A percentile compares a stretch with the other conserved stretches of the same genome.
These are phyloP conservation scores for Orthosia gracilis DNA, from an alignment of 2,888 invertebrate species.

Conservation along the genomic window DNA sequence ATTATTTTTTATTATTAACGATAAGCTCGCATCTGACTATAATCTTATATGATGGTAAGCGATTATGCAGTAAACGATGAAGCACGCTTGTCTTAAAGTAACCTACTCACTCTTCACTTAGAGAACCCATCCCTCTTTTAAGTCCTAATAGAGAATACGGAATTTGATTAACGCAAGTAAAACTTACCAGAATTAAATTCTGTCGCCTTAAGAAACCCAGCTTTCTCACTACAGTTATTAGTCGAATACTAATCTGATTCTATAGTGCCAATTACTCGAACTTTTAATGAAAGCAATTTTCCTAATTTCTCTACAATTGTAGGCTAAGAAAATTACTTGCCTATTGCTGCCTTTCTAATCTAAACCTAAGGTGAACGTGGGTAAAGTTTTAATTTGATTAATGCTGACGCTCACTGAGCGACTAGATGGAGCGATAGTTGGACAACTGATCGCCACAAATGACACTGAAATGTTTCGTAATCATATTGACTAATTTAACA, in stretches of 20 bases:
- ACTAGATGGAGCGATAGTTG: rapidly evolving
- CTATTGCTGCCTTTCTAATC: constrained; percentile 6
- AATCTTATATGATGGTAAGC: too few species aligned
- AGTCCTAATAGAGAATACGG: too few species aligned
- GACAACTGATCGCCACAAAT: neutral
- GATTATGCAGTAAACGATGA: too few species aligned
- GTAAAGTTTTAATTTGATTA: constrained; percentile 1
- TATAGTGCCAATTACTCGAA: constrained; percentile 22
- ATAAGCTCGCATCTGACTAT: too few species aligned
- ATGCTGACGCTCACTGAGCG: neutral
- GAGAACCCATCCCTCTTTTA: too few species aligned
- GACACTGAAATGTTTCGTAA: neutral
- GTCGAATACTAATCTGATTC: neutral
- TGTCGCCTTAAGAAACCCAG: neutral
- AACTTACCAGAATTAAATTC: neutral
- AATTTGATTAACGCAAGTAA: too few species aligned
- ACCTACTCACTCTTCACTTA: too few species aligned
- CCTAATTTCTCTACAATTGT: constrained; percentile 18
- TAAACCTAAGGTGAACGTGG: neutral
- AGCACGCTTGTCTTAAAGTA: too few species aligned
- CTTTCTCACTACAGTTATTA: neutral
- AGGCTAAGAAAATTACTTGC: constrained; percentile 33
- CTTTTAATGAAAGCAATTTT: constrained; percentile 35
- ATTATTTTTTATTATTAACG: too few species aligned
- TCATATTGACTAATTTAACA: too few species aligned